phyloP scores from a whole-genome alignment of 2,113 vertebrate genomes.

The Ptyas mucosa region DNA sequence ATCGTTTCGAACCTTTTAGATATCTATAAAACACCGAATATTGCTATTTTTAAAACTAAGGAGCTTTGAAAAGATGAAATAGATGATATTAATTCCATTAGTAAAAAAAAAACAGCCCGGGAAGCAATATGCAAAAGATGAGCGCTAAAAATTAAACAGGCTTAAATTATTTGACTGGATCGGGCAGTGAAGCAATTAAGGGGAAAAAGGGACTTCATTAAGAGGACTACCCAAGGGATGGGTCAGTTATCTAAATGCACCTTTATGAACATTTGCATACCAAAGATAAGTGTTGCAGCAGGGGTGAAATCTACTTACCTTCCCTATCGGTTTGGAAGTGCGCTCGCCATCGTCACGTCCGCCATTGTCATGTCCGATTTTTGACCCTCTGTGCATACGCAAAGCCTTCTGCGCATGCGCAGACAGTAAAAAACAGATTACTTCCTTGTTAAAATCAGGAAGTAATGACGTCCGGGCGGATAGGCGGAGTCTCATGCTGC shows the following conservation, averaged over 20 bases:
- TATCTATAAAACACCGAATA: background rate
- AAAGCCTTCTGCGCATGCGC: too few relatives aligned
- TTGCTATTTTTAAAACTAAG: rapidly evolving
- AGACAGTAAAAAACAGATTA: too few relatives aligned
- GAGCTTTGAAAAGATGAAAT: background rate
- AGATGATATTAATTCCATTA: rapidly evolving
- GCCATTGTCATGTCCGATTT: too few relatives aligned
- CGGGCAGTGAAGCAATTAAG: too few relatives aligned
- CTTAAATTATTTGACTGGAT: slow-evolving; percentile 45
- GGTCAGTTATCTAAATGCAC: background rate
- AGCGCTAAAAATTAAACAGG: background rate
- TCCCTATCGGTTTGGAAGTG: too few relatives aligned
- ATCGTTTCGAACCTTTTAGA: background rate
- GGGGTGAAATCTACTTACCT: too few relatives aligned
- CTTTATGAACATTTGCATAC: background rate
- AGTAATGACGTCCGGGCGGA: too few relatives aligned
- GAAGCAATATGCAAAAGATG: rapidly evolving
- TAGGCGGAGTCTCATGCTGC: too few relatives aligned
- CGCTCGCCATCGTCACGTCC: too few relatives aligned
- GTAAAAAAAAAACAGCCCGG: rapidly evolving
- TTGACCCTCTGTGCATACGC: too few relatives aligned
- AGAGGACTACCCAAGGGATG: background rate
- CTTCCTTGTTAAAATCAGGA: too few relatives aligned
- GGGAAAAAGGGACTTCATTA: too few relatives aligned
- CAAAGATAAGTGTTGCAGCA: background rate